Evolutionary conservation across 2,888 invertebrate genomes (phyloP), one percentile per base, ranked within the genome.

Genomic region (Idaea straminata): DNA sequence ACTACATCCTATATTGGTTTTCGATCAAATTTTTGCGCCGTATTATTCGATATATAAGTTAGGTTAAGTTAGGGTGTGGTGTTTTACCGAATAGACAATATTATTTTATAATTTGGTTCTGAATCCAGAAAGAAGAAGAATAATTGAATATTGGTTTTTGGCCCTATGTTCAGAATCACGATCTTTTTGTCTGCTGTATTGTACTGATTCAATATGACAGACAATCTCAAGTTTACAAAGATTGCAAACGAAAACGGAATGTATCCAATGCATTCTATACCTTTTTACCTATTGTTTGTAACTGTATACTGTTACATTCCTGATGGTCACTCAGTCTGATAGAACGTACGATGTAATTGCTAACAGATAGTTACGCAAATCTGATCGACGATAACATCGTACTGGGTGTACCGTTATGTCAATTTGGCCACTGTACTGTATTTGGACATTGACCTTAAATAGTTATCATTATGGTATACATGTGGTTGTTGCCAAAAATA

Each of bases 341-440:
- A 62, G 64, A 62, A 34, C 68, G 65, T 69, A 62, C 67, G 60
- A 66, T 81, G 85, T 88, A 89, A 90, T 89, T 89, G 88, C 84
- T 86, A 88, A 86, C 85, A 87, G 83, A 89, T 89, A 83, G 89
- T 92, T 92, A 90, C 88, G 90, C 89, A 91, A 90, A 91, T 87
- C 89, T 91, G 91, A 92, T 91, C 85, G 88, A 91, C 88, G 92
- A 91, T 92, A 91, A 87, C 82, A 90, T 88, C 86, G 78, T 78
- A 75, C 77, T 72, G 73, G 77, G 67, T 74, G 81, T 86, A 86
- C 92, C 92, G 92, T 92, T 92, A 90, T 81, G 85, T 88, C 86
- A 84, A 88, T 90, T 91, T 90, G 87, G 87, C 89, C 91, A 90
- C 89, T 81, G 89, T 84, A 80, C 77, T 84, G 84, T 83, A 79